These are phyloP conservation scores for Propithecus perrieri DNA, from an alignment of 2,797 vertebrate genomes.

Conservation along the genomic window DNA sequence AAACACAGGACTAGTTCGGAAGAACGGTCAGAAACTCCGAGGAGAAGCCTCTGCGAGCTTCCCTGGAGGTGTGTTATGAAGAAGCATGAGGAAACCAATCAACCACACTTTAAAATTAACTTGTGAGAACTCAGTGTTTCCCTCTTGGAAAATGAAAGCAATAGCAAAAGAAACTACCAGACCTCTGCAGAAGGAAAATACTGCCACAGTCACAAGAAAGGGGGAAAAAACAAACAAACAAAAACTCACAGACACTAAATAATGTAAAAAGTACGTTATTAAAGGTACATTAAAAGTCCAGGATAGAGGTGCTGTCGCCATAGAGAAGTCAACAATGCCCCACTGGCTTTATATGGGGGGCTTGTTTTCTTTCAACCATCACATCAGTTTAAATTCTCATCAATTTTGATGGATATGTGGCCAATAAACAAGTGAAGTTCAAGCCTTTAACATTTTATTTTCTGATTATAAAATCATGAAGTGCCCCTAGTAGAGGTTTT, in stretches of 20 bases:
- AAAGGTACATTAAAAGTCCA: neutral
- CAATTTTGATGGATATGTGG: neutral
- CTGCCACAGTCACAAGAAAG: neutral
- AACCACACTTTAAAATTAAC: neutral
- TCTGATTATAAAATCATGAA: slow-evolving; percentile 34
- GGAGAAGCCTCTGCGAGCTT: neutral
- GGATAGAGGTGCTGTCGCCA: fast-evolving
- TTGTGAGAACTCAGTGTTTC: neutral
- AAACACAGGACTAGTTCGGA: neutral
- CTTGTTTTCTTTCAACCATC: slow-evolving; percentile 11
- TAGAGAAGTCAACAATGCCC: neutral
- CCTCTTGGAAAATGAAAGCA: neutral
- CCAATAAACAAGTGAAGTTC: neutral
- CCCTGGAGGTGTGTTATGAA: neutral
- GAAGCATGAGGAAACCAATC: neutral
- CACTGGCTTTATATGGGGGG: neutral
- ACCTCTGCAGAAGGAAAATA: neutral
- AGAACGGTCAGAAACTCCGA: neutral
- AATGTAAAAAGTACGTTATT: neutral
- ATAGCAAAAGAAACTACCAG: neutral
- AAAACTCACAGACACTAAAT: neutral
- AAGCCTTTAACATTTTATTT: neutral
- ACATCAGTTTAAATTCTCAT: slow-evolving; percentile 32
- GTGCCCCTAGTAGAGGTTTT: neutral
- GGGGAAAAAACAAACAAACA: neutral